These are phyloP conservation scores for Bathynomus jamesi DNA, from an alignment of 1,140 invertebrate species.

Conservation along the genomic window DNA sequence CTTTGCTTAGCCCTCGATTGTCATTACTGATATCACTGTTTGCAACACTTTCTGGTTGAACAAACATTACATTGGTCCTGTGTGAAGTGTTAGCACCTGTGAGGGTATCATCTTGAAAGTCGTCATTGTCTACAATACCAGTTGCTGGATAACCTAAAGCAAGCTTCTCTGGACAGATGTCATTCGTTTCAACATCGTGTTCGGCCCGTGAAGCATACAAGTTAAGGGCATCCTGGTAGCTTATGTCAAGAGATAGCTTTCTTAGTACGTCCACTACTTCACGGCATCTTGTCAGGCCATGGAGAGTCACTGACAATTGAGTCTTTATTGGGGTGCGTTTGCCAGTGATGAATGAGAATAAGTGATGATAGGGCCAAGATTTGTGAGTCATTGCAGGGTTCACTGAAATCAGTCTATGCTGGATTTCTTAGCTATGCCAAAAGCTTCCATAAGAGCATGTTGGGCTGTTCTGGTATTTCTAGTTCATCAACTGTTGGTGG, in stretches of 20 bases:
- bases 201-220: constrained; percentile 1
- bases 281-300: background rate
- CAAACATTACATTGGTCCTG: background rate
- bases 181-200: constrained; percentile 7
- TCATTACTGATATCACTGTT: constrained; percentile 6
- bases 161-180: constrained; percentile 9
- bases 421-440: constrained; percentile 3
- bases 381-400: background rate
- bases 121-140: constrained; percentile 11
- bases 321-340: background rate
- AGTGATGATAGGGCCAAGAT: constrained; percentile 1
- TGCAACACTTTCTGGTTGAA: background rate
- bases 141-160: constrained; percentile 2
- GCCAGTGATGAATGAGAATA: background rate
- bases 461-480: background rate
- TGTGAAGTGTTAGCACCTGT: constrained; percentile 4
- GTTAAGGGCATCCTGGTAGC: constrained; percentile 7
- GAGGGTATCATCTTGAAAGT: constrained; percentile 7
- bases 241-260: constrained; percentile 10
- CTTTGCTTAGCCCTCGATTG: background rate
- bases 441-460: constrained; percentile 1
- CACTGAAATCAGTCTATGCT: background rate
- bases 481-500: constrained; percentile 10
- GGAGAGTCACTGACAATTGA: background rate
- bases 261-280: constrained; percentile 6